Percentiles rank a stretch among this genome's conserved stretches.
Conservation (phyloP, 2,888 invertebrate species). For the Anthophora plumipes region DNA sequence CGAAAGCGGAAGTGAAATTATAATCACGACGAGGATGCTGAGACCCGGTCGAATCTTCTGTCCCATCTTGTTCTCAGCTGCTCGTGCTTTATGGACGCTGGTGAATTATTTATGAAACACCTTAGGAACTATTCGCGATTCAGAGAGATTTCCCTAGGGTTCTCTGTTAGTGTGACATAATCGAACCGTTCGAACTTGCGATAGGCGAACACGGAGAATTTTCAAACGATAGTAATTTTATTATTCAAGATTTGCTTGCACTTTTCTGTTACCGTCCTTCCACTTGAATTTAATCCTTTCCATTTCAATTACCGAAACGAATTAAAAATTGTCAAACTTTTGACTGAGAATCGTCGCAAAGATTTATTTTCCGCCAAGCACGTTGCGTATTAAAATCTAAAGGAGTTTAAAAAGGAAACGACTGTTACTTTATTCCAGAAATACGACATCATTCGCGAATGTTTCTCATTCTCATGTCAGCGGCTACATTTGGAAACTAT, state of each 20-base stretch:
- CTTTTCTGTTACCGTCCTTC: too few species aligned
- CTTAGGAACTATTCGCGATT: conserved; percentile 1
- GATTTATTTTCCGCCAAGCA: too few species aligned
- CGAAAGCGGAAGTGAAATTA: conserved; percentile 60
- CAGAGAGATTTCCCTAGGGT: neutral
- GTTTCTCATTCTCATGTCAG: conserved; percentile 12
- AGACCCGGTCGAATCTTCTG: conserved; percentile 1
- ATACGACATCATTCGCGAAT: too few species aligned
- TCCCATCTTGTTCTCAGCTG: neutral
- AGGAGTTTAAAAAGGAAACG: too few species aligned
- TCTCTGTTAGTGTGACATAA: conserved; percentile 19
- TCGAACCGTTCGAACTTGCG: neutral
- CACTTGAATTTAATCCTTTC: too few species aligned
- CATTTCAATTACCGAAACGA: too few species aligned
- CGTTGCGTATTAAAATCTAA: too few species aligned
- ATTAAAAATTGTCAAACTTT: too few species aligned
- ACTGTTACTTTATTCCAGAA: too few species aligned
- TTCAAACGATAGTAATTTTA: neutral
- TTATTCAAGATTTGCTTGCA: too few species aligned
- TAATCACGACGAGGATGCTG: conserved; percentile 47
- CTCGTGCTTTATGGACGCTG: conserved; percentile 2
- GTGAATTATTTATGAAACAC: conserved; percentile 50
- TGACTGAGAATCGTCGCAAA: too few species aligned
- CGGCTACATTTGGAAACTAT: conserved; percentile 36
- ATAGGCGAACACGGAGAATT: neutral